Evolutionary conservation across 2,888 invertebrate genomes (phyloP), one percentile per base, ranked within the genome.

Genomic region (Xylota sylvarum): DNA sequence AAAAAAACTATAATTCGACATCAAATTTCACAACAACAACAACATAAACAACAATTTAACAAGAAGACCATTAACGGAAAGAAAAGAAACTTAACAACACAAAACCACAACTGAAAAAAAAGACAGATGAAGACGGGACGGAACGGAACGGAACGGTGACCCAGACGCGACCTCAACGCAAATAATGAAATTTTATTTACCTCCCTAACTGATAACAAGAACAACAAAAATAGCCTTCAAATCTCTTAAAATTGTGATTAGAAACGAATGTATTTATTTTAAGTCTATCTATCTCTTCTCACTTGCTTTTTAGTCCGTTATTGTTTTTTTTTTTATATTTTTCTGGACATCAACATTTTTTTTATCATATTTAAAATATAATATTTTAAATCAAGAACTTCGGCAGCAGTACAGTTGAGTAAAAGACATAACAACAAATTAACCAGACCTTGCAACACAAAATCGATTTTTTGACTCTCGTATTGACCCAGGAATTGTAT

Each of bases 81-180:
- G 52, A 70, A 70, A 62, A 40, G 50, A 76, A 65, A 64, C 55
- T 40, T 40, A 30, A 60, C 14, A 23, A 37, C 27, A 62, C 32
- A 58, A 77, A 50, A 50, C 19, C 52, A 60, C 52, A 77, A 72
- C 65, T 55, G 17, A 83, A 83, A 40, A n/a, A 43, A 64, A 60
- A 58, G 74, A 84, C 83, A 62, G 67, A 65, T 56, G 78, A 70
- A 70, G 70, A 78, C 77, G 48, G 77, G 58, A 73, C 65, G 37
- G 70, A 64, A 77, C 83, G 52, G 65, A 76, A 82, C 70, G 64
- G 70, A 74, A 78, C 78, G 46, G 79, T 78, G 78, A 78, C 79
- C 73, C 84, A 73, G 79, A 84, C 84, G 67, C 69, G 84, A 84
- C 84, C 64, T 79, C 84, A 79, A 60, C 56, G 48, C 27, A n/a